phyloP scores from a whole-genome alignment of 2,797 vertebrate species.

The Botia kubotai region DNA sequence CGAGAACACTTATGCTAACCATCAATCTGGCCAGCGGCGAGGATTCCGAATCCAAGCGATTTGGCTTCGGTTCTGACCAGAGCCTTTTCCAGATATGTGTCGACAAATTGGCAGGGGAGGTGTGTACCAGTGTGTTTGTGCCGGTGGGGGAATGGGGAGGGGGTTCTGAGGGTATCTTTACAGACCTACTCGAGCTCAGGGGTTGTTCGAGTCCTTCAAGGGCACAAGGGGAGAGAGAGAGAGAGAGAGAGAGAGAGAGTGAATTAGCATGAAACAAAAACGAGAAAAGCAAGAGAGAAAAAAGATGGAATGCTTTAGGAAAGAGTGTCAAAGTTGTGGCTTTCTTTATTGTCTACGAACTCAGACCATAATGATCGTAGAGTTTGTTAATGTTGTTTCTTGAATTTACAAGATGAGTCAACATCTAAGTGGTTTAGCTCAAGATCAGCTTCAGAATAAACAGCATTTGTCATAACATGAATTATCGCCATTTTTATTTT shows the following conservation, averaged over 20 bases:
- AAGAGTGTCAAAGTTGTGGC: not conserved
- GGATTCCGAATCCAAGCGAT: slow-evolving; percentile 65
- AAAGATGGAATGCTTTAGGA: not conserved
- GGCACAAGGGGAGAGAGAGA: slow-evolving; percentile 23
- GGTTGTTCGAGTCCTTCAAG: slow-evolving; percentile 53
- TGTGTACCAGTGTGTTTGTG: slow-evolving; percentile 13
- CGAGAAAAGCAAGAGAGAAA: slow-evolving; percentile 14
- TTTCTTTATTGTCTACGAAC: slow-evolving; percentile 19
- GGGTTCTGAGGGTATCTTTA: slow-evolving; percentile 22
- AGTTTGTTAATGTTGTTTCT: not conserved
- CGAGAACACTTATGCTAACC: slow-evolving; percentile 70
- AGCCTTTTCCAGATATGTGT: slow-evolving; percentile 62
- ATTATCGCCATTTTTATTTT: not conserved
- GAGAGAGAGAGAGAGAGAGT: slow-evolving; percentile 36
- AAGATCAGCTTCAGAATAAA: not conserved
- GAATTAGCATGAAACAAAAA: slow-evolving; percentile 52
- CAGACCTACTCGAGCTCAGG: slow-evolving; percentile 50
- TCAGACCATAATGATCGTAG: not conserved
- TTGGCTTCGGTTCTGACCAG: slow-evolving; percentile 65
- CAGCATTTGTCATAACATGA: not conserved
- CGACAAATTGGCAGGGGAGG: slow-evolving; percentile 60
- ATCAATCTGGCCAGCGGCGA: slow-evolving; percentile 71
- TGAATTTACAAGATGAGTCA: not conserved
- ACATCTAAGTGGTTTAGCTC: not conserved
- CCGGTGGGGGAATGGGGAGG: not conserved